phyloP scores from a whole-genome alignment of 53 echinoderm and acorn worm species.

The Actinopyga echinites region DNA sequence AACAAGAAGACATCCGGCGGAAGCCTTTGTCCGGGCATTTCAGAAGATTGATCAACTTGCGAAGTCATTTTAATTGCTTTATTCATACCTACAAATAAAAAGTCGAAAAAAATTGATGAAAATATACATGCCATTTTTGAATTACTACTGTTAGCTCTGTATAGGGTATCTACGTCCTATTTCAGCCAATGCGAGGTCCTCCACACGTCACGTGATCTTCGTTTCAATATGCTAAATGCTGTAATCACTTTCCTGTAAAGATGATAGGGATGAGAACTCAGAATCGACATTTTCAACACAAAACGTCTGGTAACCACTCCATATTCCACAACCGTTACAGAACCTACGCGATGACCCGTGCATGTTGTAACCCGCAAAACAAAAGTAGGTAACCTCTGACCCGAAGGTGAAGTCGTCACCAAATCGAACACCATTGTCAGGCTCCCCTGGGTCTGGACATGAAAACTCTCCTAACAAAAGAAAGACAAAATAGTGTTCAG shows the following conservation, averaged over 20 bases:
- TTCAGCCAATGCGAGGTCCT: neutral
- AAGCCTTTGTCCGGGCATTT: too few relatives aligned
- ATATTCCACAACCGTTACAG: slow-evolving; percentile 76
- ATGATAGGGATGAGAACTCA: slow-evolving; percentile 49
- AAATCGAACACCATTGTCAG: slow-evolving; percentile 60
- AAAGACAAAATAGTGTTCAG: too few relatives aligned
- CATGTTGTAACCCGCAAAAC: slow-evolving; percentile 64
- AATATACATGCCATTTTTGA: neutral
- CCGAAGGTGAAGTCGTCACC: slow-evolving; percentile 71
- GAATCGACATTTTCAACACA: slow-evolving; percentile 50
- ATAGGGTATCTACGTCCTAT: neutral
- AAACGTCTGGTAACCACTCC: slow-evolving; percentile 78
- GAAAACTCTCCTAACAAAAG: slow-evolving; percentile 21
- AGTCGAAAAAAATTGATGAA: too few relatives aligned
- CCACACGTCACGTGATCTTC: neutral
- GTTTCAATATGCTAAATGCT: neutral
- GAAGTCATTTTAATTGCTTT: too few relatives aligned
- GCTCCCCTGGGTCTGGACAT: slow-evolving; percentile 76
- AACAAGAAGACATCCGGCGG: too few relatives aligned
- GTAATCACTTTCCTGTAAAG: neutral
- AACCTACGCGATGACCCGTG: slow-evolving; percentile 72
- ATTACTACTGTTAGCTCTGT: neutral
- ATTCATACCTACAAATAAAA: too few relatives aligned
- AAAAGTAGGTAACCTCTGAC: slow-evolving; percentile 72
- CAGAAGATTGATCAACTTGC: too few relatives aligned